Conservation (phyloP, 2,888 invertebrate species). For the Acronicta aceris region DNA sequence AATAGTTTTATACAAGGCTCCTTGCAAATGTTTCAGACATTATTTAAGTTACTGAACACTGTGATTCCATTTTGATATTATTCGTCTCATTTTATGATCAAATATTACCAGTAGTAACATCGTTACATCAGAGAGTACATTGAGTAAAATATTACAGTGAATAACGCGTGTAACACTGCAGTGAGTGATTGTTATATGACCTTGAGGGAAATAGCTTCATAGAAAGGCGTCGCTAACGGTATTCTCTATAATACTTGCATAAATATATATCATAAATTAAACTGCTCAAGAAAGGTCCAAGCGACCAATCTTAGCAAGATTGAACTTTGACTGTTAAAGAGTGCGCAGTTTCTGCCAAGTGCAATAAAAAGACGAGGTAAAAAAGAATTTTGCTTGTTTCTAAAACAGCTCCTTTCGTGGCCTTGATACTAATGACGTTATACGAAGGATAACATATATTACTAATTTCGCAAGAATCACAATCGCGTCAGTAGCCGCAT, state of each 20-base stretch:
- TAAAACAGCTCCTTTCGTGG: constrained; percentile 12
- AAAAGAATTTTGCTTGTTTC: neutral
- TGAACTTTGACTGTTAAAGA: no score
- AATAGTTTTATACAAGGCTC: constrained; percentile 35
- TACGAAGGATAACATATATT: constrained; percentile 53
- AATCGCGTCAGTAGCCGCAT: constrained; percentile 58
- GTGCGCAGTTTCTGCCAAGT: no score
- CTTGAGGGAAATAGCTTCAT: constrained; percentile 1
- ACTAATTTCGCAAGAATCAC: constrained; percentile 64
- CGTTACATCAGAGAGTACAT: neutral
- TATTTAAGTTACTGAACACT: constrained; percentile 9
- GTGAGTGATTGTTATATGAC: neutral
- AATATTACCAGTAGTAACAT: neutral
- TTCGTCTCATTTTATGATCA: neutral
- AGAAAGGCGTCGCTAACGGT: no score
- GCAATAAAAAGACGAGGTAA: neutral
- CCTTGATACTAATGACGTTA: constrained; percentile 56
- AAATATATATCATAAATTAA: neutral
- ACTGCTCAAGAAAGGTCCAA: neutral
- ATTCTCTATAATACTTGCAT: neutral
- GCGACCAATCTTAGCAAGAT: neutral
- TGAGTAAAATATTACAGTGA: neutral
- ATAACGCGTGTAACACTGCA: neutral
- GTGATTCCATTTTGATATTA: constrained; percentile 3
- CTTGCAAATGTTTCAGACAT: constrained; percentile 17